These are phyloP conservation scores for Pogonomyrmex californicus DNA, from an alignment of 1,140 invertebrate genomes.

Conservation along the genomic window DNA sequence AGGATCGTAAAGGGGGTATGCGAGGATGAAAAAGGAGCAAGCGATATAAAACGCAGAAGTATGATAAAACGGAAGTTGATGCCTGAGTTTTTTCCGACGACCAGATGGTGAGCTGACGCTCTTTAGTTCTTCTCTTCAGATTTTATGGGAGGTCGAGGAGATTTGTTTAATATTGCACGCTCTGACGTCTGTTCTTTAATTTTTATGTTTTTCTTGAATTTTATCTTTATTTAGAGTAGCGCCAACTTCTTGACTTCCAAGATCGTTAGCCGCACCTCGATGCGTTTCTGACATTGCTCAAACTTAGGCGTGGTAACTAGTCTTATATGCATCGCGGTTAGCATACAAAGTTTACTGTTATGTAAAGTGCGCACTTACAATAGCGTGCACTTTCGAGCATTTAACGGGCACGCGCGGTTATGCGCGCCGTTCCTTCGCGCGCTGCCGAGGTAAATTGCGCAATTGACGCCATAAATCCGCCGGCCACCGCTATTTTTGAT, in stretches of 20 bases:
- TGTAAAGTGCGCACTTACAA: slow-evolving; percentile 59
- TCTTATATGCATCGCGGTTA: slow-evolving; percentile 61
- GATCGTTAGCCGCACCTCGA: slow-evolving; percentile 27
- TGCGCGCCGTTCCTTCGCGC: slow-evolving; percentile 38
- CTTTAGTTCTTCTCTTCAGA: slow-evolving; percentile 27
- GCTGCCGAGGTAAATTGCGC: slow-evolving; percentile 63
- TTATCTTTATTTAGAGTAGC: not conserved
- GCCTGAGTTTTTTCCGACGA: slow-evolving; percentile 4
- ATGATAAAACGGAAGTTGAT: slow-evolving; percentile 44
- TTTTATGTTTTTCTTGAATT: not conserved
- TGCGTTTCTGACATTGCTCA: slow-evolving; percentile 19
- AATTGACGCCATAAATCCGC: slow-evolving; percentile 65
- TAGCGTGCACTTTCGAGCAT: slow-evolving; percentile 42
- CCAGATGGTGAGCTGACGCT: slow-evolving; percentile 5
- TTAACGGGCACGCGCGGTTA: slow-evolving; percentile 53
- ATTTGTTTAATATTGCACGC: not conserved
- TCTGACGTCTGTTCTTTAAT: not conserved
- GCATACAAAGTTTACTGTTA: slow-evolving; percentile 64
- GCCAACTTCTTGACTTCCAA: not conserved
- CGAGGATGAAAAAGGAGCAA: slow-evolving; percentile 13
- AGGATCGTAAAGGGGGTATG: slow-evolving; percentile 68
- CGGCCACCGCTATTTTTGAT: slow-evolving; percentile 34
- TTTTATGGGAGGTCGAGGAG: not conserved
- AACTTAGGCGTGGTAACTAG: slow-evolving; percentile 66
- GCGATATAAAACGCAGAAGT: slow-evolving; percentile 72